Evolutionary conservation across 92 coral and sea anemone genomes (phyloP), one percentile per base, ranked within the genome.

Genomic region (Parazoanthus darwini): DNA sequence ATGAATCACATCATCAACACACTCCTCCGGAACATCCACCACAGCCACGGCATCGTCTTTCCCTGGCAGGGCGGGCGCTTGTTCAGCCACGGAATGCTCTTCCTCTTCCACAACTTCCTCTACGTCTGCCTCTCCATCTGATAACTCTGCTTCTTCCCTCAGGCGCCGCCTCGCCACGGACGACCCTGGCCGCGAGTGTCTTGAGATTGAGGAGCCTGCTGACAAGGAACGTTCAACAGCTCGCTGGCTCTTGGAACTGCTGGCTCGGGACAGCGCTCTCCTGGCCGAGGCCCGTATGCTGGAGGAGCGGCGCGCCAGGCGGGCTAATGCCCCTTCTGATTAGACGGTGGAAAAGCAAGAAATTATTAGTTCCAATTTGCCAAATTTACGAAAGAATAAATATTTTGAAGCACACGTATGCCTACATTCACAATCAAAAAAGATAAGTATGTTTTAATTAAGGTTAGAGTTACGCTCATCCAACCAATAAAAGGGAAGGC

Each of bases 241-340:
- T 82, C 98, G 94, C 91, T 93, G 96, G 88, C 93, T 93, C 77
- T 90, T 92, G 5, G 96, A 91, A 89, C 98, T 95, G 89, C 95
- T 90, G 65, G 95, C 94, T 77, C 98, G 91, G 38, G 95, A 85
- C 22, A 91, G 82, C n/a, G 78, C 85, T 46, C 92, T 92, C 59
- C 96, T 90, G 18, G 94, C 94, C 4, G 98, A 92, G n/a, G 94
- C 94, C 29, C 96, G 94, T 36, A 90, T 72, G 16, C 96, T 92
- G 76, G 94, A 91, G 22, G 96, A 94, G 36, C 94, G 88, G 11
- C 92, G 91, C 36, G 91, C 96, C 96, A 95, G 87, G 50, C 98
- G 96, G 37, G 96, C 95, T 22, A 92, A 82, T 4, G 98, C 92
- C 58, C 92, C 98, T 92, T 84, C 87, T 84, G 78, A 88, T 14